Evolutionary conservation across 2,888 invertebrate genomes (phyloP).

Genomic region (Sceliomorpha sp.): DNA sequence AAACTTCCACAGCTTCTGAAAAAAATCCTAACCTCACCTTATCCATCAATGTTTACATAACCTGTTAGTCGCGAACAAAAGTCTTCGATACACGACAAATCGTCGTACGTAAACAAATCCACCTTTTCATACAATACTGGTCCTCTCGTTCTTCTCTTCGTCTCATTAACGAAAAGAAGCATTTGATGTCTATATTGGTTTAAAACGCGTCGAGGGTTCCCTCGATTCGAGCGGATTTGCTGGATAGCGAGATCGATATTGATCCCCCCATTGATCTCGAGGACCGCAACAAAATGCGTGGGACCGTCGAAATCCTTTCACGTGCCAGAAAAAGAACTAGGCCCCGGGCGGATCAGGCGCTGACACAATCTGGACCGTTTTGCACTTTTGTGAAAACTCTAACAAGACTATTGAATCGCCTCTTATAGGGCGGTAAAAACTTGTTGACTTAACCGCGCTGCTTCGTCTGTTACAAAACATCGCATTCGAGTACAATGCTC

Average conservation of each 20-base stretch:
- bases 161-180: slow-evolving; percentile 10
- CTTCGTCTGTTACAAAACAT: slow-evolving; percentile 74
- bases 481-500: slow-evolving; percentile 5
- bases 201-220: slow-evolving; percentile 38
- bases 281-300: slow-evolving; percentile 68
- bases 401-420: slow-evolving; percentile 58
- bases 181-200: slow-evolving; percentile 23
- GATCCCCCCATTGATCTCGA: slow-evolving; percentile 72
- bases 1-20: no score
- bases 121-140: slow-evolving; percentile 10
- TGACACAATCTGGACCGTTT: slow-evolving; percentile 53
- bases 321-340: slow-evolving; percentile 49
- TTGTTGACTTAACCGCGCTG: slow-evolving; percentile 80
- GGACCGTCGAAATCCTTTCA: slow-evolving; percentile 63
- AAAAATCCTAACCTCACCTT: no score
- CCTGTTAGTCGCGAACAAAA: no score
- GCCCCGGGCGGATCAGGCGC: slow-evolving; percentile 73
- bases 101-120: no score
- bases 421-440: slow-evolving; percentile 56
- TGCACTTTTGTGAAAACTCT: slow-evolving; percentile 59
- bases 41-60: no score
- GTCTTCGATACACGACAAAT: no score
- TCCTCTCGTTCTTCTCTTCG: background rate
- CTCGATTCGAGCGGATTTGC: slow-evolving; percentile 13
- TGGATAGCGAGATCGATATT: slow-evolving; percentile 66